Base-by-base conservation (phyloP, 1,140 invertebrate species). In the Drosophila ironensis region DNA sequence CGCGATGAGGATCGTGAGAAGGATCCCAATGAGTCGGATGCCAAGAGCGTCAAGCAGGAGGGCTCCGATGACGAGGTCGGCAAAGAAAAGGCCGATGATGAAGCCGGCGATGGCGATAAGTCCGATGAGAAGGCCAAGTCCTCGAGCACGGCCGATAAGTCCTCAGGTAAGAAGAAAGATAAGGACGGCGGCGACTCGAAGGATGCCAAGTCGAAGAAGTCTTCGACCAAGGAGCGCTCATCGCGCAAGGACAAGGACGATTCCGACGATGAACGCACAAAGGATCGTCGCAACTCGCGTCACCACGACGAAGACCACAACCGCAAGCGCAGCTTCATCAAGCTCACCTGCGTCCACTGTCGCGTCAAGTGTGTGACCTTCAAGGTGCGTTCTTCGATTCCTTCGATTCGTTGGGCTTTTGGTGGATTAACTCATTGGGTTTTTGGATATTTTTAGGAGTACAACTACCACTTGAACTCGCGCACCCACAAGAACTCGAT, bases 271-370 rank as follows among this genome's bases (percentile, higher is more conserved):
- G 88, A 89, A 6, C 74, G 72, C 38, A 77, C 69, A 48, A 86
- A 86, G 33, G 86, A 81, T 6, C 71, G 70, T 3, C 84, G 76
- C 9, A 57, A 22, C 7, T 84, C 78, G 0, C 77, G 81, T 30
- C 72, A 86, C 40, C 84, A 84, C 4, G 88, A 89, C 4, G 82
- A 77, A 4, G 88, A 87, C 11, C 75, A 86, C 17, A 70, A 35
- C 35, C 91, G 63, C 89, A 91, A 19, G 86, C 91, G 68, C 90
- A 90, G 16, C 75, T 95, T 93, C 70, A 94, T 95, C 14, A 94
- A 94, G 72, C 90, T 96, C 1, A 92, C 91, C 19, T 96, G 95
- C 84, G 93, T 94, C 1, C 95, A 95, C 78, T 96, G 95, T 76
- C 91, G 92, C 46, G 92, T 93, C 68, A 93, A 93, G 70, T 95